Evolutionary conservation across 1,140 invertebrate genomes (phyloP), one percentile per base, ranked within the genome.

Genomic region (Coenobita brevimanus): DNA sequence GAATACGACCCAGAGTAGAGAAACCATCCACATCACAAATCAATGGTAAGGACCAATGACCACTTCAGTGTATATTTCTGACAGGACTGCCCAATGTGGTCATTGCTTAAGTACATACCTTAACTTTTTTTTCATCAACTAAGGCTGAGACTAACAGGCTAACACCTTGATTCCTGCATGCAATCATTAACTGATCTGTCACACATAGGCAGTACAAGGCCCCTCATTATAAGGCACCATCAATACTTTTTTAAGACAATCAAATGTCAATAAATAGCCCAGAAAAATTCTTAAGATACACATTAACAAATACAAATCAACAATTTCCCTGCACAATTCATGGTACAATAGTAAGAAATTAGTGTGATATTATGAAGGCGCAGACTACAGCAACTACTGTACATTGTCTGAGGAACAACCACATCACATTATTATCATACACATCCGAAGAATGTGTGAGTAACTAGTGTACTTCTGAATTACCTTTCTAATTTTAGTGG

Each of bases 151-250:
- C 78, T 46, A 43, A 87, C 46, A 54, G 85, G 78, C 85, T 87
- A 87, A 69, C 85, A 87, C 85, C 85, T 87, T 87, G 64, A 76
- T 87, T 87, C 85, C 85, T 87, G 85, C 76, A 69, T 71, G 36
- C 33, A 76, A 27, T 75, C 43, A 38, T 82, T 62, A n/a, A 85
- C 36, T 50, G 71, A 76, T 50, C 73, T 76, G 82, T 64, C 85
- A 80, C 54, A 64, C 83, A 86, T 71, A 73, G 50, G 75, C 71
- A 62, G 73, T 46, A 69, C 64, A 87, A 87, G 85, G 78, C 85
- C 79, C 85, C 50, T 71, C 62, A 36, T 64, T 87, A 17, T 87
- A 87, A 87, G 85, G 85, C 85, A 87, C 85, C 82, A 78, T 33
- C 50, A 85, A 85, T 85, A 85, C 82, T 85, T 76, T 57, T 21